Conservation (phyloP, 2,113 vertebrate genomes). For the Alethe diademata region DNA sequence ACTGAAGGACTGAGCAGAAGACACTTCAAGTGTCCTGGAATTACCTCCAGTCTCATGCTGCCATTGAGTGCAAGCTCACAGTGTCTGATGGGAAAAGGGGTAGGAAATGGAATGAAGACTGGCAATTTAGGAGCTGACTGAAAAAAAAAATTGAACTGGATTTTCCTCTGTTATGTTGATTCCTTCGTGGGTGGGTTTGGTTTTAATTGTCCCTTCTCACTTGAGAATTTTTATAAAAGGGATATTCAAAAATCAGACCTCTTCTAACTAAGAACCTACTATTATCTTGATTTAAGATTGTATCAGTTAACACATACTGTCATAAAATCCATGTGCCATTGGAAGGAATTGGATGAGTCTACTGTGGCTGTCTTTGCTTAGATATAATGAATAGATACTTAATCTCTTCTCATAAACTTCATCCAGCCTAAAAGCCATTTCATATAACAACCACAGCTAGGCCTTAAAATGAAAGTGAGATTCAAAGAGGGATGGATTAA, state of each 20-base stretch:
- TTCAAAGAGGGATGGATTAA: conserved; percentile 18
- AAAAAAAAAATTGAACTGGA: background rate
- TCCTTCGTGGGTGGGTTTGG: background rate
- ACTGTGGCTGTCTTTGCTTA: background rate
- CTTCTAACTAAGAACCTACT: background rate
- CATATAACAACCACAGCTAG: background rate
- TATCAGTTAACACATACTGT: background rate
- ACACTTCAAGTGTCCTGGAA: background rate
- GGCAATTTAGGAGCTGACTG: background rate
- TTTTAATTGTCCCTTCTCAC: background rate
- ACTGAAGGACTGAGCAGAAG: background rate
- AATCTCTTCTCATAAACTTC: conserved; percentile 14
- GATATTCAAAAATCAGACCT: background rate
- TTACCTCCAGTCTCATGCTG: background rate
- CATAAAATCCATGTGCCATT: background rate
- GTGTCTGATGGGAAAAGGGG: background rate
- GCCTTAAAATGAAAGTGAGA: conserved; percentile 24
- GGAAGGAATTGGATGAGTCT: background rate
- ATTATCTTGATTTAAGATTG: background rate
- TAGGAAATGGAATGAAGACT: background rate
- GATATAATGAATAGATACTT: background rate
- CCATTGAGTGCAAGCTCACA: background rate
- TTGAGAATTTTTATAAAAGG: background rate
- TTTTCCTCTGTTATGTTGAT: background rate
- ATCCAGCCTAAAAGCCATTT: background rate